phyloP scores from a whole-genome alignment of 2,113 vertebrate genomes.

The Actinemys pallida region DNA sequence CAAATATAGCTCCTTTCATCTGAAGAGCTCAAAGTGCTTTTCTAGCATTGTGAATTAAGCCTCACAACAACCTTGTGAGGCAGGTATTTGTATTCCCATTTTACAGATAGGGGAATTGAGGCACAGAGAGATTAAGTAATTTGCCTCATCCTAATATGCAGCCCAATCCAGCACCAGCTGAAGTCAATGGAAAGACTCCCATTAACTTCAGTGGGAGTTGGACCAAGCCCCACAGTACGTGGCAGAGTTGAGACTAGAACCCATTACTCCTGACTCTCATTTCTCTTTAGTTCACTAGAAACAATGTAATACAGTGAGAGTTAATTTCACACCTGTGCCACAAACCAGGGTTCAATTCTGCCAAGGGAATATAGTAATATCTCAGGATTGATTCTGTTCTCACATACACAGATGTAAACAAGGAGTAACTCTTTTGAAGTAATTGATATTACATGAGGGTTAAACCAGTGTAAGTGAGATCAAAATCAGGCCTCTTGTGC shows the following conservation, averaged over 20 bases:
- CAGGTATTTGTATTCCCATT: not conserved
- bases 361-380: not conserved
- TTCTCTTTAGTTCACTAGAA: not conserved
- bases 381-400: not conserved
- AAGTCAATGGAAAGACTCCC: not conserved
- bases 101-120: slow-evolving; percentile 5
- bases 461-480: not conserved
- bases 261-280: not conserved
- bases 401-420: not conserved
- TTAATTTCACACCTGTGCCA: not conserved
- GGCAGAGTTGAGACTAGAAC: not conserved
- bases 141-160: not conserved
- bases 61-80: not conserved
- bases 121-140: not conserved
- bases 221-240: not conserved
- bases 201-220: not conserved
- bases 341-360: not conserved
- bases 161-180: not conserved
- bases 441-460: not conserved
- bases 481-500: not conserved
- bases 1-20: slow-evolving; percentile 2
- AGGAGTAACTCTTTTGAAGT: not conserved
- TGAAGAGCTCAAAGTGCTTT: not conserved
- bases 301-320: not conserved
- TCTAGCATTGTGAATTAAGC: not conserved